Conservation (phyloP, 2,888 invertebrate species). For the Yponomeuta evonymella region DNA sequence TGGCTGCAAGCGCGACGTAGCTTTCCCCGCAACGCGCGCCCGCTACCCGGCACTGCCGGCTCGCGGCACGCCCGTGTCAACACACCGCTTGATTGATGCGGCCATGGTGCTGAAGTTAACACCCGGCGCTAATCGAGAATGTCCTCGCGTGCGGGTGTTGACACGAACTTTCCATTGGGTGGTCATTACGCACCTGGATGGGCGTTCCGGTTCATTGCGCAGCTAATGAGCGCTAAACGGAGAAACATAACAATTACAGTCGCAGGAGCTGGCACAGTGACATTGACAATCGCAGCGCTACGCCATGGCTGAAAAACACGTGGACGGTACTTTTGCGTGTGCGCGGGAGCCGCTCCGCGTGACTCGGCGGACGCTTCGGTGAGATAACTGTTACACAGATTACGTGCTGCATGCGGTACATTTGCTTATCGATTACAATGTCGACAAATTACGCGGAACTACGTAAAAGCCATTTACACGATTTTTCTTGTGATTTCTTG, state of each 20-base stretch:
- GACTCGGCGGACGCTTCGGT: neutral
- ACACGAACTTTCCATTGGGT: conserved; percentile 51
- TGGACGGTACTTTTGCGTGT: conserved; percentile 39
- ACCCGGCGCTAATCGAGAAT: conserved; percentile 19
- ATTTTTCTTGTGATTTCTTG: neutral
- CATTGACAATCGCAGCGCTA: conserved; percentile 42
- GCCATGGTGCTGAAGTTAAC: conserved; percentile 1
- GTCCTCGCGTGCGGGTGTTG: conserved; percentile 27
- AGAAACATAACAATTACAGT: conserved; percentile 47
- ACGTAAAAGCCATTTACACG: neutral
- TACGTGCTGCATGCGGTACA: neutral
- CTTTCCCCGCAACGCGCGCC: conserved; percentile 51
- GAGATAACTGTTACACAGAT: neutral
- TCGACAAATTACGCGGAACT: neutral
- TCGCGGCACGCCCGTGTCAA: conserved; percentile 39
- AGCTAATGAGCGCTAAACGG: conserved; percentile 46
- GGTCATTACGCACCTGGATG: conserved; percentile 36
- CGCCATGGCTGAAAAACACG: conserved; percentile 28
- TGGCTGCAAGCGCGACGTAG: conserved; percentile 56
- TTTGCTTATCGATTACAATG: neutral
- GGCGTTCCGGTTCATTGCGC: conserved; percentile 31
- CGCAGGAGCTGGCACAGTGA: conserved; percentile 50
- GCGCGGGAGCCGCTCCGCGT: neutral
- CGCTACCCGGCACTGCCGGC: conserved; percentile 29
- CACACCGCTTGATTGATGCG: conserved; percentile 16